A percentile compares a stretch with the other conserved stretches of the same genome.
Conservation (phyloP, 2,113 vertebrate species). For the Pachyramphus minor region DNA sequence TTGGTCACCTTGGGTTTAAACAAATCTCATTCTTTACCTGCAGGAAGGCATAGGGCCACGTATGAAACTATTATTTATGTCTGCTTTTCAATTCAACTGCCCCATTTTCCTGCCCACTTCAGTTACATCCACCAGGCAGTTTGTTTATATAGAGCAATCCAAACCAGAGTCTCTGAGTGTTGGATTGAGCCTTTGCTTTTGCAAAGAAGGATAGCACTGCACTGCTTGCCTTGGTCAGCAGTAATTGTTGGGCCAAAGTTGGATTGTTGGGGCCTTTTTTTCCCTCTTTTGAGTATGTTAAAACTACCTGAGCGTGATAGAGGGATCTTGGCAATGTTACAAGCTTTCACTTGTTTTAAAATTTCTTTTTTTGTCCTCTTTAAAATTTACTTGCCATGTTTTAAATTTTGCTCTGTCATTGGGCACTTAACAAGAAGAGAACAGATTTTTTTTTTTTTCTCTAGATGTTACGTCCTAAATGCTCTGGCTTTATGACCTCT, state of each 20-base stretch:
- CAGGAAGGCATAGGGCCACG: accelerated
- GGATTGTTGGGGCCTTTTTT: background rate
- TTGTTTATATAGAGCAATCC: background rate
- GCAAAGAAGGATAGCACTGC: accelerated
- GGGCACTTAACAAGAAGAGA: background rate
- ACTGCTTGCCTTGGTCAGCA: accelerated
- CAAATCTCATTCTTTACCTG: background rate
- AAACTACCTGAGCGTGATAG: background rate
- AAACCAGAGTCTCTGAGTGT: background rate
- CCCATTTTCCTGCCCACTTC: background rate
- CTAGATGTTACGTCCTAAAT: background rate
- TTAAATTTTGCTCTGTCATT: background rate
- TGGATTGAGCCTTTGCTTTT: background rate
- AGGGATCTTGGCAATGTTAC: background rate
- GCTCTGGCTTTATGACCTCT: background rate
- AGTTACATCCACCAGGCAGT: accelerated
- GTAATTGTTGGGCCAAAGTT: background rate
- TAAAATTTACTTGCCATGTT: background rate
- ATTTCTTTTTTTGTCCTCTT: accelerated
- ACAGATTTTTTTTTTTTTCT: background rate
- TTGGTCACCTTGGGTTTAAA: background rate
- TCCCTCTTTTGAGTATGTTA: background rate
- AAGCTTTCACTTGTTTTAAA: background rate
- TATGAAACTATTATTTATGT: background rate
- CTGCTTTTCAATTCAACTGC: background rate